Base-by-base conservation (phyloP, 2,888 invertebrate genomes). In the Drosophila percnosoma region DNA sequence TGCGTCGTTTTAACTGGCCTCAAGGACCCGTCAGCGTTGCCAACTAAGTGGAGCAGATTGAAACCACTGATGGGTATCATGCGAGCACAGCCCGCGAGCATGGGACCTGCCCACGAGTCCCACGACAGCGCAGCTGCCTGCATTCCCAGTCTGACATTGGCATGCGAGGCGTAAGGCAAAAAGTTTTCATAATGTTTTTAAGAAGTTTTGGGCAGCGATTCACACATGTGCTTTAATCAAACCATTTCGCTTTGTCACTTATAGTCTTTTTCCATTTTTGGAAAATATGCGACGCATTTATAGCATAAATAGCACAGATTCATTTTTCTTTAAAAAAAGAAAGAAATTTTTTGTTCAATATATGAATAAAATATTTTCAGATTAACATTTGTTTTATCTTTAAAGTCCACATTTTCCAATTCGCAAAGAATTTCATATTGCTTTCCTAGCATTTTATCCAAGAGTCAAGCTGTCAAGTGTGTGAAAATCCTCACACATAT, bases 41-140 rank as follows among this genome's bases (percentile, higher is more conserved):
- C 61, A 42, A 68, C 62, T 60, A 69, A 73, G 52, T 60, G 78
- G 31, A 63, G 49, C 60, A 69, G 55, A 73, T 69, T 69, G 66
- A 57, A 61, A 40, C 40, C 48, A 52, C 45, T 49, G 55, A 53
- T 45, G 78, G 38, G 38, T 63, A 58, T 38, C 60, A 59, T 58
- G 54, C 48, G 61, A 21, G 29, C 31, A 48, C 18, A 18, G 48
- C 38, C 61, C 38, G 42, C 21, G 42, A 34, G 48, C 59, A 27
- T 27, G 55, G 10, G 7, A 24, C 33, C 8, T 60, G 40, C 33
- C 34, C 21, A n/a, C 24, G 8, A 27, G 21, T 38, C 18, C 24
- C 15, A 24, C 21, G 27, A n/a, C 53, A n/a, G 4, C 60, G 36
- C 62, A 76, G 54, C 67, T 71, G 61, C 18, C 51, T 7, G 34